Conservation (phyloP, 2,888 invertebrate species). For the Sclerodermus sp. region DNA sequence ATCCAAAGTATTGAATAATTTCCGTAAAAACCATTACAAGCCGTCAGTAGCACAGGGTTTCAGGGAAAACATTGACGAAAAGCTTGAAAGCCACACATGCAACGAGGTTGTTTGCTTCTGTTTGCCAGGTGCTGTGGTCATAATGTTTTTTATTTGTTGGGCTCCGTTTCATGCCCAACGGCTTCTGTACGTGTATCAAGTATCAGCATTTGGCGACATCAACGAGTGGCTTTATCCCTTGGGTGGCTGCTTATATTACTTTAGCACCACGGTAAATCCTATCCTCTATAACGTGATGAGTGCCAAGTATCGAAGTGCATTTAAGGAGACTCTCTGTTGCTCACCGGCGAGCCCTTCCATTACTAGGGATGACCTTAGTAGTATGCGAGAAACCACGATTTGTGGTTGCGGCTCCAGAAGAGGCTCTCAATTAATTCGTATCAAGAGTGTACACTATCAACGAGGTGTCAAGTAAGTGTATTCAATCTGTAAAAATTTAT, state of each 20-base stretch:
- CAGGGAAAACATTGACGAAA: too few species aligned
- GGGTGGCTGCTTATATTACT: conserved; percentile 73
- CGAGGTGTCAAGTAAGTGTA: conserved; percentile 31
- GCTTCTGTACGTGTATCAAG: conserved; percentile 70
- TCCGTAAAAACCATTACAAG: too few species aligned
- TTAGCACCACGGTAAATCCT: conserved; percentile 75
- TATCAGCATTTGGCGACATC: conserved; percentile 64
- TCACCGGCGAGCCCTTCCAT: conserved; percentile 56
- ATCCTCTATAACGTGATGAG: conserved; percentile 83
- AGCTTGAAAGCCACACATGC: too few species aligned
- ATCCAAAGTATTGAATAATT: too few species aligned
- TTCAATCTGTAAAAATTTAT: background rate
- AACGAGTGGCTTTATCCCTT: conserved; percentile 78
- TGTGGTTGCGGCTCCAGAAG: conserved; percentile 60
- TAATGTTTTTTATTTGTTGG: conserved; percentile 93
- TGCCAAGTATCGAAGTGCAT: conserved; percentile 74
- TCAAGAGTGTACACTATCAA: conserved; percentile 48
- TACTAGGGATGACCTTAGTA: conserved; percentile 58
- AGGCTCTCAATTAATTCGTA: conserved; percentile 58
- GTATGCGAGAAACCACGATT: conserved; percentile 64
- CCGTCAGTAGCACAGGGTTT: too few species aligned
- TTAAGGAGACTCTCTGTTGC: conserved; percentile 74
- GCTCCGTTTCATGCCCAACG: conserved; percentile 93
- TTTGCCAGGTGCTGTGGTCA: conserved; percentile 81
- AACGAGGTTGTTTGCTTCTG: background rate